Evolutionary conservation across 2,113 vertebrate genomes (phyloP).

Genomic region (Prochilodus magdalenae): DNA sequence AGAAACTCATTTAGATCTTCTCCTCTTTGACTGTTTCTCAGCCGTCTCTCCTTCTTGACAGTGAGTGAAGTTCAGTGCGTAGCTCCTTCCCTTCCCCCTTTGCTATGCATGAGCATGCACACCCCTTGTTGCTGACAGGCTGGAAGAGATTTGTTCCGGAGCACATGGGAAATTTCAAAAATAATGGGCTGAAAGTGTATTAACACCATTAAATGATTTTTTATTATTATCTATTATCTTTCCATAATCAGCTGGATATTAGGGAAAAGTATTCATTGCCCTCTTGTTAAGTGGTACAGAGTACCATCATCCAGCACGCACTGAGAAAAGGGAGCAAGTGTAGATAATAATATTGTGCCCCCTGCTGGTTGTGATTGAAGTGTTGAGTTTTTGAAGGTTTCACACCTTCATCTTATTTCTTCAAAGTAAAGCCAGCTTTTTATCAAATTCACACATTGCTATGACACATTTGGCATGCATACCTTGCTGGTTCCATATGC

Average conservation of each 20-base stretch:
- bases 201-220: no score
- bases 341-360: conserved; percentile 4
- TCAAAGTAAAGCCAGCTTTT: not conserved
- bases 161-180: no score
- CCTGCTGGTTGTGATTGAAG: not conserved
- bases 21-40: no score
- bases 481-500: not conserved
- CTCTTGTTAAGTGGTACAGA: not conserved
- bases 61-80: no score
- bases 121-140: no score
- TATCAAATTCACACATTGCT: not conserved
- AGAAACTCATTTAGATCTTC: no score
- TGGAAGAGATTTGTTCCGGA: no score
- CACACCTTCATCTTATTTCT: conserved; percentile 1
- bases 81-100: no score
- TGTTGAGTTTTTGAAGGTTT: conserved; percentile 6
- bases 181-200: no score
- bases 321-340: not conserved
- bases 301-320: not conserved
- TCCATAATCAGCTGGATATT: not conserved
- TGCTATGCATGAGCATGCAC: no score
- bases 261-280: not conserved
- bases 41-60: no score
- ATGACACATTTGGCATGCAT: not conserved
- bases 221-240: no score